Base-by-base conservation (phyloP, 2,888 invertebrate species). In the Malthinus flaveolus region DNA sequence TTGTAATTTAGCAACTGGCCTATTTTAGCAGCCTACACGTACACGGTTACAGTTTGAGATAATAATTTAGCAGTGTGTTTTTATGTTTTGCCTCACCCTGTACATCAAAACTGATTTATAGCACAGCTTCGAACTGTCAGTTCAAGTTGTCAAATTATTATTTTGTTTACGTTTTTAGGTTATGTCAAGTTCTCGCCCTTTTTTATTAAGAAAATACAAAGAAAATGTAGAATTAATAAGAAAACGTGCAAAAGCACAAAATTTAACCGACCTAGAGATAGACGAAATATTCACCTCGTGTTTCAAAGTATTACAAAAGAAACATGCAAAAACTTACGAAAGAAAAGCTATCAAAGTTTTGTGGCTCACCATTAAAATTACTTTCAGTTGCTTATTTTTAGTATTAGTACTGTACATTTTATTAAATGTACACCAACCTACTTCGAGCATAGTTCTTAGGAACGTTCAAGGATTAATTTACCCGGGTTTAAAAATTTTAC, bases 401-500 rank as follows among this genome's bases (percentile, higher is more conserved):
- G 71, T 80, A 32, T 67, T 82, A 53, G 64, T 78, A 48, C 73
- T 82, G 51, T 79, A 80, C 70, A 67, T 81, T 64, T 63, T 81
- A 59, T 68, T 82, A 46, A 80, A 82, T 66, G 83, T 87, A 68
- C 85, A 85, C 71, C 86, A 85, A 71, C 81, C 84, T 13, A 83
- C 88, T 8, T 86, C 87, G 61, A 87, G 84, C 73, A 82, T 85
- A 66, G 78, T 90, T 64, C 78, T 89, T 65, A 84, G 90, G 74
- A 87, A 89, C 77, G 81, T 91, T 15, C 91, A 93, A 77, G 88
- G 89, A 57, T 86, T 87, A 68, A 90, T 93, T 66, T 91, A 93
- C 80, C 93, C 93, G 7, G 88, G 88, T 8, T 83, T 93, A 78
- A 86, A 88, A 69, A 74, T 88, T 31, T 80, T 93, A 71, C 83